Evolutionary conservation across 2,113 vertebrate species (phyloP), one percentile per base, ranked within the genome.

Genomic region (Zosterops borbonicus): DNA sequence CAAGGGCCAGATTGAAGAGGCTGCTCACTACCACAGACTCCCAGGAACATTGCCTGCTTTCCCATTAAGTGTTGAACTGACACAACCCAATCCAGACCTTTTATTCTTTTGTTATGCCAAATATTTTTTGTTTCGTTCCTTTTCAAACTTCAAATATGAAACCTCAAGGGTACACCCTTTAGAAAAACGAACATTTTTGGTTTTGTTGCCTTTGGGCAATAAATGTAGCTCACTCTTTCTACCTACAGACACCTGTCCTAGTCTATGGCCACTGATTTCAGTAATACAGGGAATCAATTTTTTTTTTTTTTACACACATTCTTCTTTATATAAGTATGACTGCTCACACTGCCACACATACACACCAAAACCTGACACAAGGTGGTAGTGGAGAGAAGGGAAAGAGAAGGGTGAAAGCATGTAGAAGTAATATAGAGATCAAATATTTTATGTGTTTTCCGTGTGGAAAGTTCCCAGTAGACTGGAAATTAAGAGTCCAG

Each of bases 341-440:
- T 7, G 1, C 13, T 77, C 18, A 25, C 20, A 21, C 9, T 64
- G 31, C n/a, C 59, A 64, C n/a, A 83, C 21, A 90, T 23, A 52
- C n/a, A 58, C 18, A 1, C 68, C 68, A 65, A 92, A 95, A 95
- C 58, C 79, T 95, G 89, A 76, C 86, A 95, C 71, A 92, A 95
- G 76, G 63, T 95, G 91, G 76, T 95, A 90, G 91, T 83, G 83
- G 68, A 88, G 53, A 88, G 88, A 95, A 93, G 44, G 41, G n/a
- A 88, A 85, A 93, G 15, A 60, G 19, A 12, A 88, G 5, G 9
- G 22, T 0, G 9, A 68, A 83, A 69, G 31, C 23, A 44, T 64
- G 90, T 52, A 70, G 10, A 78, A 83, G 19, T 73, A 52, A 28
- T 69, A 22, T 31, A 47, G 19, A 37, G 47, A 83, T 47, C 24